Evolutionary conservation across 2,888 invertebrate species (phyloP).

Genomic region (Eupsilia transversa): DNA sequence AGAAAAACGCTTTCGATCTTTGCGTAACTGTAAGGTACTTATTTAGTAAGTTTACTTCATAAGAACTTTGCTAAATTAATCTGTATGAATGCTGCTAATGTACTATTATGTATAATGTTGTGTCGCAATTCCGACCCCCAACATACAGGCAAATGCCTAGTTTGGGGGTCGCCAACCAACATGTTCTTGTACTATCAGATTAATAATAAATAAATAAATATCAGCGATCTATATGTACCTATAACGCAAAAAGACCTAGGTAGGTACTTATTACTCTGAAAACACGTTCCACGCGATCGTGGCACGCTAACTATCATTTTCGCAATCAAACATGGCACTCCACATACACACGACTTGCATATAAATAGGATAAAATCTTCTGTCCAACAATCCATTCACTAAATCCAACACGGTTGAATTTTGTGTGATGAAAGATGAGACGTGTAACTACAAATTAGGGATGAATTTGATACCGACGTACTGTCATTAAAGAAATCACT

Average conservation of each 20-base stretch:
- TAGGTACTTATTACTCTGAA: conserved; percentile 9
- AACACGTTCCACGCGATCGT: neutral
- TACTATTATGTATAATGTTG: no score
- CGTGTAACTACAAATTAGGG: no score
- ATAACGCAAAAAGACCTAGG: neutral
- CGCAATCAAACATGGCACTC: neutral
- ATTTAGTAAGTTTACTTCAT: neutral
- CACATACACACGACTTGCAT: neutral
- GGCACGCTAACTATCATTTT: conserved; percentile 8
- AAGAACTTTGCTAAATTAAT: no score
- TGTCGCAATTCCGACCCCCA: no score
- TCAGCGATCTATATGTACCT: neutral
- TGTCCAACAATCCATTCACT: neutral
- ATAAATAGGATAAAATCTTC: neutral
- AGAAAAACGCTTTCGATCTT: neutral
- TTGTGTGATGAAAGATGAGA: neutral
- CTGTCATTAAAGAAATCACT: no score
- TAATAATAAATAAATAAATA: no score
- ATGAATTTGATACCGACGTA: no score
- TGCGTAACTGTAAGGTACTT: neutral
- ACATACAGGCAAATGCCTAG: no score
- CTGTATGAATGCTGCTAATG: no score
- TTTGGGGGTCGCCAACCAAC: no score
- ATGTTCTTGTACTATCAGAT: no score
- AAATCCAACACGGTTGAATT: neutral